These are phyloP conservation scores for Leptinotarsa tumamoca DNA, from an alignment of 2,888 invertebrate species.

Conservation along the genomic window DNA sequence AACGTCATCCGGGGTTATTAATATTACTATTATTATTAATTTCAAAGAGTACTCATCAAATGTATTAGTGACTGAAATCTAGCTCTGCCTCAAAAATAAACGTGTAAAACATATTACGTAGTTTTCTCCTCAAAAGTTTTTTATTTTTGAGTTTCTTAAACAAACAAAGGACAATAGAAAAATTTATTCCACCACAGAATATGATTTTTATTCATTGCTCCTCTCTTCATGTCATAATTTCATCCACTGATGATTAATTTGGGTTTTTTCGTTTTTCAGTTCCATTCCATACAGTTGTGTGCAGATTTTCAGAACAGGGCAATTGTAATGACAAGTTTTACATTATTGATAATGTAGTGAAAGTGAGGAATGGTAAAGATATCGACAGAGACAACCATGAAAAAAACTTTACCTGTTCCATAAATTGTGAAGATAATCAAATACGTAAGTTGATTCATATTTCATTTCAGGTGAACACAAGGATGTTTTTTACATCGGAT, in stretches of 20 bases:
- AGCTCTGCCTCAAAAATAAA: too few species aligned
- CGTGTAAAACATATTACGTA: too few species aligned
- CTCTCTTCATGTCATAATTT: neutral
- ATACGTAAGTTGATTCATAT: constrained; percentile 24
- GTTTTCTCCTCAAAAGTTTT: too few species aligned
- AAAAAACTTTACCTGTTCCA: constrained; percentile 42
- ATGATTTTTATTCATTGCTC: neutral
- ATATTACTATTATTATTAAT: too few species aligned
- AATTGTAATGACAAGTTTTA: constrained; percentile 40
- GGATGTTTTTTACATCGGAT: neutral
- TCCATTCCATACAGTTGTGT: constrained; percentile 70
- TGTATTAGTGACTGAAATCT: too few species aligned
- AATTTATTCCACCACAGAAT: too few species aligned
- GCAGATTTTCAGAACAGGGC: constrained; percentile 65
- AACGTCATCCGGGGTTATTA: too few species aligned
- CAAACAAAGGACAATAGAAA: too few species aligned
- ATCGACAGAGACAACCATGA: constrained; percentile 48
- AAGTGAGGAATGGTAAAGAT: constrained; percentile 33
- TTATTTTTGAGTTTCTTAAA: too few species aligned
- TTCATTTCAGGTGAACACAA: neutral
- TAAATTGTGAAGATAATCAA: constrained; percentile 51
- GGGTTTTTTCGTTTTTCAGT: constrained; percentile 57
- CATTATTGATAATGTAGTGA: constrained; percentile 39
- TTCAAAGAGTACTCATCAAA: too few species aligned
- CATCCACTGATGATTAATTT: neutral